Evolutionary conservation across 2,113 vertebrate species (phyloP).

Genomic region (Trachemys scripta): DNA sequence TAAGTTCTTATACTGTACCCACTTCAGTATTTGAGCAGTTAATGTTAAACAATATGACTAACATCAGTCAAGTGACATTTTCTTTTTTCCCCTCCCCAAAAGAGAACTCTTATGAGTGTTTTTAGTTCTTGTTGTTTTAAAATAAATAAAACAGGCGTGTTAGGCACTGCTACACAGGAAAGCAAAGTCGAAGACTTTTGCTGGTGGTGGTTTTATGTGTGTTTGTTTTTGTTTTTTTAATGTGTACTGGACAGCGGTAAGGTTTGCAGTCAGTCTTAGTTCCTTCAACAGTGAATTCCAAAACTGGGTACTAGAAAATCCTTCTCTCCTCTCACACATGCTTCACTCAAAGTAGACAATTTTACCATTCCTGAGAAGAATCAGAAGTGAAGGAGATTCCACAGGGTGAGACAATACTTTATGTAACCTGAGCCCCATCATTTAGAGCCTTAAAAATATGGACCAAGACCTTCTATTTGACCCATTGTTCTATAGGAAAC

Average conservation of each 20-base stretch:
- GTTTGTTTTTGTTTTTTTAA: conserved; percentile 13
- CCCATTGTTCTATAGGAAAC: neutral
- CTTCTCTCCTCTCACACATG: neutral
- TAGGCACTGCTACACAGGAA: neutral
- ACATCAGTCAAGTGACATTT: neutral
- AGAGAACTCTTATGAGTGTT: neutral
- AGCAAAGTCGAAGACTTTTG: neutral
- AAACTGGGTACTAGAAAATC: neutral
- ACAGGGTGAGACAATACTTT: neutral
- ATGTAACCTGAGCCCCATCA: neutral
- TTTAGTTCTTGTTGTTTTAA: neutral
- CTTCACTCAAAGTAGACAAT: neutral
- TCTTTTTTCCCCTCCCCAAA: neutral
- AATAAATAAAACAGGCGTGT: neutral
- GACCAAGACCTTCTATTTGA: neutral
- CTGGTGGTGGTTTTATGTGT: neutral
- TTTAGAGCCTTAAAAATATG: neutral
- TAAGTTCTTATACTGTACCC: conserved; percentile 14
- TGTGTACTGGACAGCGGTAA: neutral
- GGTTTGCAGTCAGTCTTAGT: neutral
- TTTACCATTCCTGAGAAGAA: neutral
- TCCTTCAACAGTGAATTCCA: neutral
- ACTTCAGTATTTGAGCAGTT: conserved; percentile 18
- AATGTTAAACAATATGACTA: conserved; percentile 47
- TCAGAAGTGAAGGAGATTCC: neutral